These are phyloP conservation scores for Glaucidium brasilianum DNA, from an alignment of 2,113 vertebrate genomes.

Conservation along the genomic window DNA sequence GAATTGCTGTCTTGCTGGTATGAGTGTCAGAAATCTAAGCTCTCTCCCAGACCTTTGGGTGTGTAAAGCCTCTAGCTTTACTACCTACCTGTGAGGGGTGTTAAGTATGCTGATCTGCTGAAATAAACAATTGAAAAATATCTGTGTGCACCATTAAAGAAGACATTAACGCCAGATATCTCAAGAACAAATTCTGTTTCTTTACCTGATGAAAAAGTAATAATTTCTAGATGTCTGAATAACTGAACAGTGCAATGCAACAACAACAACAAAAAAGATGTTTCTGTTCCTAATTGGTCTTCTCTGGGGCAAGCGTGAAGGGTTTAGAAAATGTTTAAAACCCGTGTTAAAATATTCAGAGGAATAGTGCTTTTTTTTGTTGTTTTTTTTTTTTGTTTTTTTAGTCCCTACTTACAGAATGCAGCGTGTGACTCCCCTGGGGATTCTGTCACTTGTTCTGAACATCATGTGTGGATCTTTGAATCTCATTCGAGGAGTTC, in stretches of 20 bases:
- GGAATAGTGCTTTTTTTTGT: fast-evolving
- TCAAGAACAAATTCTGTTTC: neutral
- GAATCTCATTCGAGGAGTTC: constrained; percentile 91
- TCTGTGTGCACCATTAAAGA: fast-evolving
- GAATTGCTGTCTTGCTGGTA: neutral
- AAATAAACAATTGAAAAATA: neutral
- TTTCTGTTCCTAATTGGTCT: neutral
- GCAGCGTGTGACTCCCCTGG: constrained; percentile 84
- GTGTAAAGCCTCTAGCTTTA: neutral
- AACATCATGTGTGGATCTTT: constrained; percentile 96
- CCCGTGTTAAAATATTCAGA: neutral
- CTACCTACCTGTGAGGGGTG: neutral
- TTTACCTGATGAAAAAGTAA: neutral
- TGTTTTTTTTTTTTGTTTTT: neutral
- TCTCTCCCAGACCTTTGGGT: neutral
- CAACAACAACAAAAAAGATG: fast-evolving
- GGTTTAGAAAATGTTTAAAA: neutral
- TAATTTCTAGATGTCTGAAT: neutral
- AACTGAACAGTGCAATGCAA: neutral
- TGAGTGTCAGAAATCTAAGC: neutral
- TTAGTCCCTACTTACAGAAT: constrained; percentile 82
- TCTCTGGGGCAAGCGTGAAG: neutral
- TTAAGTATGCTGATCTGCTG: neutral
- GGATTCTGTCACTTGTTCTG: constrained; percentile 89
- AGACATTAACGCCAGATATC: neutral